Evolutionary conservation across 2,797 vertebrate genomes (phyloP).

Genomic region (Molossus alvarezi): DNA sequence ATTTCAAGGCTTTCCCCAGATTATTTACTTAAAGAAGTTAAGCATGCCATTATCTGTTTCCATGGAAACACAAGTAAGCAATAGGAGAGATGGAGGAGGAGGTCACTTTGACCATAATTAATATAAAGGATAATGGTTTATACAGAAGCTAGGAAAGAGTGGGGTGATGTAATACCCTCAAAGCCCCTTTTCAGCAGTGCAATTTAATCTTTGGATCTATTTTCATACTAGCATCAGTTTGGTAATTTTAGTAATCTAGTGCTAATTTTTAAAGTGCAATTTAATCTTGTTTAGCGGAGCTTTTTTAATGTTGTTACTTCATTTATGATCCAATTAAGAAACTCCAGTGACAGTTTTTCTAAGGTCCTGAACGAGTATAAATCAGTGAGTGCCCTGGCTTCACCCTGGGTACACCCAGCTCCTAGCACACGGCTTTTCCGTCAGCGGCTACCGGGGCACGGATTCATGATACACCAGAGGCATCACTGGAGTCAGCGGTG

Average conservation of each 20-base stretch:
- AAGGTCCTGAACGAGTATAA: background rate
- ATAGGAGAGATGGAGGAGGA: constrained; percentile 27
- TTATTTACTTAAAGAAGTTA: constrained; percentile 73
- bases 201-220: constrained; percentile 13
- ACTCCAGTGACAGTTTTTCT: constrained; percentile 12
- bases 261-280: constrained; percentile 60
- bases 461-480: background rate
- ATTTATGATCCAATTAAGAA: constrained; percentile 9
- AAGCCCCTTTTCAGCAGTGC: background rate
- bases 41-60: constrained; percentile 76
- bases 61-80: constrained; percentile 74
- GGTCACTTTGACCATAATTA: constrained; percentile 82
- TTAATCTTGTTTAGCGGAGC: constrained; percentile 1
- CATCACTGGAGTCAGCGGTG: background rate
- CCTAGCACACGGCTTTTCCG: background rate
- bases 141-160: constrained; percentile 9
- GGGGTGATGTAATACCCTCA: background rate
- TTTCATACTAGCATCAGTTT: background rate
- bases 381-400: fast-evolving
- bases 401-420: background rate
- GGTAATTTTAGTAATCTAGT: background rate
- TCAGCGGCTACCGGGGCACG: background rate
- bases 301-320: background rate
- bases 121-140: constrained; percentile 64
- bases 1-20: constrained; percentile 83